phyloP scores from a whole-genome alignment of 2,797 vertebrate genomes.

The Pteronotus mesoamericanus region DNA sequence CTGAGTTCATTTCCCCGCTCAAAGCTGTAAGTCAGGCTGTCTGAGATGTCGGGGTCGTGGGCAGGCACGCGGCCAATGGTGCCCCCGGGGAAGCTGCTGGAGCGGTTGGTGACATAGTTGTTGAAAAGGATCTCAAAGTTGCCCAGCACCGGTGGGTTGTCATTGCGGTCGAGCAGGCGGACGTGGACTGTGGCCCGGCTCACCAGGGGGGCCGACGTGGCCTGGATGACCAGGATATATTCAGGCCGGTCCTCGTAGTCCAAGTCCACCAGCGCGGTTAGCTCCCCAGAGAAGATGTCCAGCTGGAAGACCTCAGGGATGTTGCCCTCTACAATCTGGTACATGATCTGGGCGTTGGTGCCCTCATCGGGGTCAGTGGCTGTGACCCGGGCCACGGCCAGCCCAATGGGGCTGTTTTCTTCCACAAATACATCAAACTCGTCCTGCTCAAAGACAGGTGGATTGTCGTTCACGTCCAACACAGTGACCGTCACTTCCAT shows the following conservation, averaged over 20 bases:
- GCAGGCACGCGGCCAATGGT: conserved; percentile 94
- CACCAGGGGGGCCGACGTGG: conserved; percentile 95
- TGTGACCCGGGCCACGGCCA: conserved; percentile 91
- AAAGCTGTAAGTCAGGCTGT: conserved; percentile 91
- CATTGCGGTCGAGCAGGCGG: conserved; percentile 92
- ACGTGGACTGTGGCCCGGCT: conserved; percentile 94
- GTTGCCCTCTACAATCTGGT: conserved; percentile 98
- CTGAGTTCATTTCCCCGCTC: conserved; percentile 94
- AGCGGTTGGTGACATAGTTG: conserved; percentile 95
- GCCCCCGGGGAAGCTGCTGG: conserved; percentile 92
- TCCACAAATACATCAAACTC: conserved; percentile 96
- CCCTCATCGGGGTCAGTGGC: conserved; percentile 96
- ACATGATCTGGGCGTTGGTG: conserved; percentile 98
- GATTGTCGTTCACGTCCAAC: conserved; percentile 96
- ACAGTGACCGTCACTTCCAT: conserved; percentile 91
- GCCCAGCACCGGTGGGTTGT: conserved; percentile 92
- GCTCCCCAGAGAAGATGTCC: conserved; percentile 96
- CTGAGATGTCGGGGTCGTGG: conserved; percentile 91
- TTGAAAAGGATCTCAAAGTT: conserved; percentile 99
- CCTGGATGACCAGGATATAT: conserved; percentile 95
- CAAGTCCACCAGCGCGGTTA: conserved; percentile 92
- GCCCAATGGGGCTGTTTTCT: conserved; percentile 96
- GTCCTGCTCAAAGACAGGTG: conserved; percentile 93
- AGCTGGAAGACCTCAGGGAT: conserved; percentile 97
- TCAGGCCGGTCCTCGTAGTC: conserved; percentile 94